These are phyloP conservation scores for Ellobium chinense DNA, from an alignment of 2,888 invertebrate genomes.

Conservation along the genomic window DNA sequence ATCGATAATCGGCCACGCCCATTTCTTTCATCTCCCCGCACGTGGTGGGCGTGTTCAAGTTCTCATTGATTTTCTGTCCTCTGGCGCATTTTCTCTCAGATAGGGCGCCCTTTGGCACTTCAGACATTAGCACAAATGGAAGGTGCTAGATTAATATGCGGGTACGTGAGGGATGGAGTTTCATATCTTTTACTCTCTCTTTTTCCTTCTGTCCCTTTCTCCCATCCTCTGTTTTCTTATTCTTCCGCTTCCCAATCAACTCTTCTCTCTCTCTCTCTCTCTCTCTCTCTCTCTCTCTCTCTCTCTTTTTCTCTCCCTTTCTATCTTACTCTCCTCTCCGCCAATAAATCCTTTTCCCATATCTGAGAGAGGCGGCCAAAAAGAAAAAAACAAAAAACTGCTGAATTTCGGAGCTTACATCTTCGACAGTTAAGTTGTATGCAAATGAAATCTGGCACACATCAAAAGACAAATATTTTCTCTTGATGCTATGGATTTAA, in stretches of 20 bases:
- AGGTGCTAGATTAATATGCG: background rate
- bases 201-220: background rate
- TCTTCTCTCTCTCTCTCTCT: conserved; percentile 13
- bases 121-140: background rate
- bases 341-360: background rate
- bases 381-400: background rate
- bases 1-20: conserved; percentile 15
- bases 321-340: conserved; percentile 3
- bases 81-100: background rate
- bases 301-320: conserved; percentile 27
- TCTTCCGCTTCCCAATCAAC: background rate
- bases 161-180: too few species aligned
- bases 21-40: background rate
- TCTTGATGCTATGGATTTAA: background rate
- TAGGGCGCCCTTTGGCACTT: background rate
- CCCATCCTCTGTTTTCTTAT: background rate
- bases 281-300: conserved; percentile 14
- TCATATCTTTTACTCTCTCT: background rate
- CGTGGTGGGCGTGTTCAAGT: conserved; percentile 7
- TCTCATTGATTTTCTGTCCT: conserved; percentile 12
- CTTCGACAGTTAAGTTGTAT: background rate
- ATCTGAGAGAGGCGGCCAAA: too few species aligned
- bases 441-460: background rate
- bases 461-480: background rate
- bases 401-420: background rate